A percentile compares a stretch with the other conserved stretches of the same genome.
Evolutionary conservation across 2,888 invertebrate species (phyloP).

Genomic region (Rotaria magnacalcarata): DNA sequence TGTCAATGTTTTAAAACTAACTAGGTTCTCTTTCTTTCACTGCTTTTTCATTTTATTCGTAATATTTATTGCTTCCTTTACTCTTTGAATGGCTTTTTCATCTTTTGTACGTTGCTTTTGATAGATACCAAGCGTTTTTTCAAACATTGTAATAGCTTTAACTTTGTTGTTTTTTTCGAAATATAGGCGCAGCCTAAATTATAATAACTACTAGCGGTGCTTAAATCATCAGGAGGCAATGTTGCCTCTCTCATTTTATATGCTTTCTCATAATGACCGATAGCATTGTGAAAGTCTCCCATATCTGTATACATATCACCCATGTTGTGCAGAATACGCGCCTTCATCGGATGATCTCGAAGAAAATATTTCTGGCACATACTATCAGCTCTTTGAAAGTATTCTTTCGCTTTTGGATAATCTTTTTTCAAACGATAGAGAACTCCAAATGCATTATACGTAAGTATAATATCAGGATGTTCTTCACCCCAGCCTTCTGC

Average conservation of each 20-base stretch:
- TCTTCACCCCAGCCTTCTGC: not conserved
- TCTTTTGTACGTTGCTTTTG: not conserved
- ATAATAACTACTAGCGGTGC: not conserved
- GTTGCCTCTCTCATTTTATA: not conserved
- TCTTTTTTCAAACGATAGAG: not conserved
- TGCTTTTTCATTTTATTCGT: not conserved
- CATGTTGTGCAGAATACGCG: not conserved
- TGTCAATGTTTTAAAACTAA: not conserved
- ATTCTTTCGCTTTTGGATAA: not conserved
- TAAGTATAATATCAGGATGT: not conserved
- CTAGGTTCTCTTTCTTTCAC: not conserved
- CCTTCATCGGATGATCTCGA: not conserved
- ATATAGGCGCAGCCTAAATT: not conserved
- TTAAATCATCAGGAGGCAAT: not conserved
- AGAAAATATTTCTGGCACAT: not conserved
- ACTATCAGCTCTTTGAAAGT: not conserved
- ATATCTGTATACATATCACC: constrained; percentile 6
- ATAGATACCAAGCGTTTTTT: not conserved
- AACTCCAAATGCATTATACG: not conserved
- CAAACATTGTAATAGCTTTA: not conserved
- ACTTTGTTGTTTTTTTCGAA: not conserved
- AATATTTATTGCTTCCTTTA: not conserved
- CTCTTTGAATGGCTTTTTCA: not conserved
- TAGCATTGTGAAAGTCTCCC: not conserved
- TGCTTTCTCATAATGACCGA: not conserved